These are phyloP conservation scores for Patella vulgata DNA, from an alignment of 1,140 invertebrate genomes.

Conservation along the genomic window DNA sequence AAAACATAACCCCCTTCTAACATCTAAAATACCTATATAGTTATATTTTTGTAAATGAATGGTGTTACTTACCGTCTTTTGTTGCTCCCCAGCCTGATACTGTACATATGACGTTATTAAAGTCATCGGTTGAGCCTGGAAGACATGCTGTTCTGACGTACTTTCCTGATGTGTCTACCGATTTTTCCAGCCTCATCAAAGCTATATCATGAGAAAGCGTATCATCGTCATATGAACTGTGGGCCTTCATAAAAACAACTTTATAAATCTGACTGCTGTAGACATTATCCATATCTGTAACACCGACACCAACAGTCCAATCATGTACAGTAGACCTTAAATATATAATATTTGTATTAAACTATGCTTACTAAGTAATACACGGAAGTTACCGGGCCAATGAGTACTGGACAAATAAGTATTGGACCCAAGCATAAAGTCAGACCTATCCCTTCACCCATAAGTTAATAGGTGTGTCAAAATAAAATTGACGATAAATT, in stretches of 20 bases:
- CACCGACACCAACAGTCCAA: constrained; percentile 15
- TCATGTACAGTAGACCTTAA: background rate
- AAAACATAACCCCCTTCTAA: background rate
- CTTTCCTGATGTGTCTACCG: constrained; percentile 6
- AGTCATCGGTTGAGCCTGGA: background rate
- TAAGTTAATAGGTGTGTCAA: no score
- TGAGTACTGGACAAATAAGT: no score
- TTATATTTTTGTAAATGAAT: no score
- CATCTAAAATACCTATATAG: constrained; percentile 1
- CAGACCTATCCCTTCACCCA: no score
- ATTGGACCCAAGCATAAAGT: no score
- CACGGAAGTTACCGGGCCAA: no score
- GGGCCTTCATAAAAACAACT: constrained; percentile 4
- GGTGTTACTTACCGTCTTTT: no score
- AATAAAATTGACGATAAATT: no score
- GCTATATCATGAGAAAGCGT: constrained; percentile 16
- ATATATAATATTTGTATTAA: background rate
- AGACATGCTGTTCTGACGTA: constrained; percentile 19
- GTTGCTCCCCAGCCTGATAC: constrained; percentile 21
- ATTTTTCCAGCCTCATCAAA: constrained; percentile 16
- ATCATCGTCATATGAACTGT: constrained; percentile 3
- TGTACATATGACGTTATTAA: constrained; percentile 7
- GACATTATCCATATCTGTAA: constrained; percentile 11
- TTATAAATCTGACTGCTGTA: constrained; percentile 3
- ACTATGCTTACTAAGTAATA: no score